Evolutionary conservation across 2,888 invertebrate species (phyloP), one percentile per base, ranked within the genome.

Genomic region (Xestobium rufovillosum): DNA sequence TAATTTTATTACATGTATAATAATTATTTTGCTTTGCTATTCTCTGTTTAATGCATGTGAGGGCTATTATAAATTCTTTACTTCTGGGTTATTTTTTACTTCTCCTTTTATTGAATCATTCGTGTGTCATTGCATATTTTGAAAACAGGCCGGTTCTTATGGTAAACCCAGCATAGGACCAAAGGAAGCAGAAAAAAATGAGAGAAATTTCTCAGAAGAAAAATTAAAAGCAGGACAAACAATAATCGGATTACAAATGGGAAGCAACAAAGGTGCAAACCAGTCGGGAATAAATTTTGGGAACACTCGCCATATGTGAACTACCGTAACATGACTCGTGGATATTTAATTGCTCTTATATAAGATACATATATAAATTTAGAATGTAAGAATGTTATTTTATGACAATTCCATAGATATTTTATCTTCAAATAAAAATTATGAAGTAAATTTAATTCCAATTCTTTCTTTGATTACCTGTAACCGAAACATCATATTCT

Each of bases 231-330:
- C 94, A 9, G 90, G 94, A 0, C 87, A 94, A 58, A 83, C 85
- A 31, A 86, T 96, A 42, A 96, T 95, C 63, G 87, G 89, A 35
- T 76, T 95, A 38, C 96, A 97, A 65, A 92, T 92, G 67, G 97
- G 97, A 41, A 89, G 90, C 57, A 97, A 97, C 75, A 96, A 96
- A 69, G 96, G 96, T 15, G 96, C 96, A 54, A 94, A 74, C 61
- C 95, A 95, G 67, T 87, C 90, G 48, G 97, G 96, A 39, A 89
- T 95, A 64, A 96, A 88, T 67, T 91, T 96, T 57, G 96, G 96
- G 52, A 94, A 92, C 71, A 94, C 94, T 56, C 78, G 95, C 67
- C 95, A 96, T 71, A 94, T 94, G 91, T 94, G 84, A 81, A 73
- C 29, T 26, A n/a, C n/a, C n/a, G n/a, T n/a, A n/a, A n/a, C n/a